Evolutionary conservation across 2,113 vertebrate species (phyloP), one percentile per base, ranked within the genome.

Genomic region (Mastomys natalensis): DNA sequence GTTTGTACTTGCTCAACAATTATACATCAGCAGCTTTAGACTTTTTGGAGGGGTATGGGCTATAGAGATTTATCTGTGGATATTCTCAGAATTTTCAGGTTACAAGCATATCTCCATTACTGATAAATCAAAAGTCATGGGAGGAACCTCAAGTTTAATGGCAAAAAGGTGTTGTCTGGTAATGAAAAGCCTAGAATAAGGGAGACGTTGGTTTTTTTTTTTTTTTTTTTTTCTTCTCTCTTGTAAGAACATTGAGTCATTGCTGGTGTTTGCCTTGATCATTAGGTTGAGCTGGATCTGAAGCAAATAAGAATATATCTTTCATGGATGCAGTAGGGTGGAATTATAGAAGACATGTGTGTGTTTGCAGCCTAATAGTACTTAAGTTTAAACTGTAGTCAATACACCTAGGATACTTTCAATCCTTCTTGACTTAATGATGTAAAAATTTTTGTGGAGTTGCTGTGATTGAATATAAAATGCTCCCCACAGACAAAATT

Each of bases 81-180:
- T 37, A 77, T 86, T 93, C 53, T 90, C 12, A 80, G 66, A 90
- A 66, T 17, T 89, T 85, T 94, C 78, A 87, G 26, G 31, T 51
- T 89, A 51, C 0, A 80, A 78, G 5, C 11, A 0, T 93, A 62
- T 70, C 8, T 64, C 7, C 40, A 87, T 91, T 60, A 68, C 88
- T 81, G n/a, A 72, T 26, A 4, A 73, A 68, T 5, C 43, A 40
- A 45, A 93, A 40, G 22, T 24, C 78, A 3, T 53, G 40, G 37
- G 17, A 55, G n/a, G 29, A 76, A 92, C 62, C 5, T 78, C 19
- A 60, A 19, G 16, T 40, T 87, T 86, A 78, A 53, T 19, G 64
- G 12, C 31, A 77, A 85, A 84, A 77, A 60, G n/a, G 40, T 11
- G 53, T 5, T 85, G 37, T 12, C 48, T 74, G 80, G 51, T 45